These are phyloP conservation scores for Marasmarcha lunaedactyla DNA, from an alignment of 2,888 invertebrate species.

Conservation along the genomic window DNA sequence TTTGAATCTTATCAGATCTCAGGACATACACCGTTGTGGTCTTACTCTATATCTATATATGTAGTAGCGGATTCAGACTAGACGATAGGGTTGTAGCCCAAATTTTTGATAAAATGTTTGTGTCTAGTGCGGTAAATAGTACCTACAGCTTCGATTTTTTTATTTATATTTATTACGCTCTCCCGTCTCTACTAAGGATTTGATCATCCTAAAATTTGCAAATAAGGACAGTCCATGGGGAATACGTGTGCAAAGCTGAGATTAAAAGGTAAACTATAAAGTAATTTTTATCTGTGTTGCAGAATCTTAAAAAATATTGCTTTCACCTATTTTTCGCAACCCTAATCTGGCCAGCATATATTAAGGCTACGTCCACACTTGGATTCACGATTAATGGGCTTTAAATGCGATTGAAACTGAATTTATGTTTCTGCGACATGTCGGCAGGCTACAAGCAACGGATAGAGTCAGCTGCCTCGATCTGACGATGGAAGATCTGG, in stretches of 20 bases:
- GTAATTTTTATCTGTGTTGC: too few species aligned
- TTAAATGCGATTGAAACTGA: slow-evolving; percentile 57
- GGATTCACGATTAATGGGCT: slow-evolving; percentile 59
- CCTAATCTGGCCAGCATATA: slow-evolving; percentile 36
- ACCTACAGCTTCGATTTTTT: too few species aligned
- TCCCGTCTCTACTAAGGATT: too few species aligned
- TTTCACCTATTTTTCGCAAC: slow-evolving; percentile 22
- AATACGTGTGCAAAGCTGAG: too few species aligned
- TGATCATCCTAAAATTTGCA: too few species aligned
- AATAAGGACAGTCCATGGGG: too few species aligned
- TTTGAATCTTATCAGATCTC: slow-evolving; percentile 73
- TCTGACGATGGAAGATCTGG: slow-evolving; percentile 22
- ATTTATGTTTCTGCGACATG: slow-evolving; percentile 55
- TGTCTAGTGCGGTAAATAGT: too few species aligned
- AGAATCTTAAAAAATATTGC: too few species aligned
- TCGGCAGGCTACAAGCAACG: slow-evolving; percentile 45
- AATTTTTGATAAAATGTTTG: too few species aligned
- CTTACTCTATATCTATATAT: slow-evolving; percentile 41
- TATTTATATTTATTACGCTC: too few species aligned
- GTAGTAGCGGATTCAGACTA: slow-evolving; percentile 38
- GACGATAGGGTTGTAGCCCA: too few species aligned
- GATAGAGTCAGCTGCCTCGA: slow-evolving; percentile 43
- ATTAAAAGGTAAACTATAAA: too few species aligned
- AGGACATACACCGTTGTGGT: slow-evolving; percentile 62
- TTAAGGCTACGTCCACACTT: slow-evolving; percentile 55